Conservation (phyloP, 2,888 invertebrate species). For the Eudemis profundana region DNA sequence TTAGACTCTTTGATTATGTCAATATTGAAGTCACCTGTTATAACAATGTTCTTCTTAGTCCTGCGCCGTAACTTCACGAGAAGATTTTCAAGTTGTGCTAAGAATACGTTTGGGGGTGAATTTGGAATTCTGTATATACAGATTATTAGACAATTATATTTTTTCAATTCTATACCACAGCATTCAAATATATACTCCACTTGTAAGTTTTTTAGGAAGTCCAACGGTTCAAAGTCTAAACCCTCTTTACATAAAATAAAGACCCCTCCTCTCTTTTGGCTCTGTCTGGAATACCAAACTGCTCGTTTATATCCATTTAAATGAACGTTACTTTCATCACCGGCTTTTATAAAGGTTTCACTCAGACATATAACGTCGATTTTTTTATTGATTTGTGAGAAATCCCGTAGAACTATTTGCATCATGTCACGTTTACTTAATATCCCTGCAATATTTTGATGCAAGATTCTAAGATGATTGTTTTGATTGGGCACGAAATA, state of each 20-base stretch:
- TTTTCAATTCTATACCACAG: slow-evolving; percentile 1
- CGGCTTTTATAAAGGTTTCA: not conserved
- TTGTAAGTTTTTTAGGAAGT: not conserved
- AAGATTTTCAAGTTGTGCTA: not conserved
- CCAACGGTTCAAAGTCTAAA: not conserved
- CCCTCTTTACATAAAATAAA: not conserved
- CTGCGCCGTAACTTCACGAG: not conserved
- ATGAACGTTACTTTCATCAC: not conserved
- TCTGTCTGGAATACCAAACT: not conserved
- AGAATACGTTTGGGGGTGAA: not conserved
- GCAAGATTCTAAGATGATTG: not conserved
- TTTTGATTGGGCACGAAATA: slow-evolving; percentile 1
- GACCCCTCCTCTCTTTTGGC: not conserved
- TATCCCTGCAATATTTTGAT: slow-evolving; percentile 9
- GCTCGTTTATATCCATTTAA: not conserved
- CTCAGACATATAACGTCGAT: not conserved
- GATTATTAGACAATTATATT: not conserved
- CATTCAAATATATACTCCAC: not conserved
- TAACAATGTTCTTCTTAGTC: not conserved
- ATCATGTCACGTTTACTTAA: slow-evolving; percentile 7
- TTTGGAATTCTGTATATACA: slow-evolving; percentile 14
- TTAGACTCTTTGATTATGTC: too few relatives aligned
- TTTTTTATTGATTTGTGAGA: slow-evolving; percentile 2
- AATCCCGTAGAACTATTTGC: not conserved
- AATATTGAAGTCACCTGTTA: too few relatives aligned